phyloP scores from a whole-genome alignment of 2,888 invertebrate genomes.

The Ormyrus rosae region DNA sequence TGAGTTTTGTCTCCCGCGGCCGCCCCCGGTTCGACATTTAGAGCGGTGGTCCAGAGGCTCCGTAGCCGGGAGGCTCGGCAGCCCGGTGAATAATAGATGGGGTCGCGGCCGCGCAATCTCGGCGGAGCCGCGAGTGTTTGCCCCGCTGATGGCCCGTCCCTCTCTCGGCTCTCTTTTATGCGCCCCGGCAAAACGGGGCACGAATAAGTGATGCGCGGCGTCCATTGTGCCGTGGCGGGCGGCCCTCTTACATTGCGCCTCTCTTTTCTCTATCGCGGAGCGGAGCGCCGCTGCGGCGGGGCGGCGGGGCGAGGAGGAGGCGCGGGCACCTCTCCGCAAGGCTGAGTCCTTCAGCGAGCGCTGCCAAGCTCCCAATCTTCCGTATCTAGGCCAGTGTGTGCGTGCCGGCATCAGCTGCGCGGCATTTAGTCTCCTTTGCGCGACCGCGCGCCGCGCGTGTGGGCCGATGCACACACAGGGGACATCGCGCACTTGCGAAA shows the following conservation, averaged over 20 bases:
- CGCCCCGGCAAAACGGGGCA: constrained; percentile 67
- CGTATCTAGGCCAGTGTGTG: constrained; percentile 61
- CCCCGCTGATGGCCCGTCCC: constrained; percentile 71
- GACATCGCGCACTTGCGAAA: neutral
- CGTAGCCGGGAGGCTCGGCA: constrained; percentile 32
- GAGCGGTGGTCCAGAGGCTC: too few relatives aligned
- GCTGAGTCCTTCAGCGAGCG: constrained; percentile 50
- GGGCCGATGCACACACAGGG: neutral
- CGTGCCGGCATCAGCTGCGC: constrained; percentile 29
- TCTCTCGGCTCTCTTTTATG: constrained; percentile 43
- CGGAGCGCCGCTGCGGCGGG: neutral
- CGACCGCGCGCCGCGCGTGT: neutral
- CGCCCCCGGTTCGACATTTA: neutral
- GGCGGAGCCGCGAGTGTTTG: constrained; percentile 70
- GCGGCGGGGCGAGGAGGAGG: constrained; percentile 7
- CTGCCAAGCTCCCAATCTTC: constrained; percentile 54
- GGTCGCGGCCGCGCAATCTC: constrained; percentile 75
- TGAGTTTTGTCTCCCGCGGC: neutral
- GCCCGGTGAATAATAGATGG: constrained; percentile 74
- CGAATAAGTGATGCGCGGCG: constrained; percentile 71
- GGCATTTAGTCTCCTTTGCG: constrained; percentile 22
- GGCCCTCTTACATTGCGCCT: neutral
- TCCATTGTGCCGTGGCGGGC: constrained; percentile 64
- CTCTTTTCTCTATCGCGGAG: neutral
- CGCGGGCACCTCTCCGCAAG: neutral